Conservation (phyloP, 1,140 invertebrate species). For the Gonatopus flavifemur region DNA sequence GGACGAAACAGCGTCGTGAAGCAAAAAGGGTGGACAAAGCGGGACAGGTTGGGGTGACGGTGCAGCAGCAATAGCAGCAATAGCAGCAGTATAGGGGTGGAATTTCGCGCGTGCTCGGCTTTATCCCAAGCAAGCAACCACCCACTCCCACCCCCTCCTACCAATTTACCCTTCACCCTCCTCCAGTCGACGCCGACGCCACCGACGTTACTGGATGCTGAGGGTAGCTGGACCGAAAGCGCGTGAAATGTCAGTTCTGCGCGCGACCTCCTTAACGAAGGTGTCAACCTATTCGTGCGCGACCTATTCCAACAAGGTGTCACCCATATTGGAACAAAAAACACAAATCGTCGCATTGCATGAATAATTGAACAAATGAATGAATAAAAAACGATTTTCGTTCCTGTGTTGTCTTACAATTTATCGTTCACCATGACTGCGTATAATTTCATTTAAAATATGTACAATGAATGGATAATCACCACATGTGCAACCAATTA, state of each 20-base stretch:
- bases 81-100: slow-evolving; percentile 19
- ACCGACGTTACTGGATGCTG: slow-evolving; percentile 45
- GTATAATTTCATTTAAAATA: no score
- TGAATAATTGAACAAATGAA: no score
- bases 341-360: no score
- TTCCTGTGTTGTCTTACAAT: no score
- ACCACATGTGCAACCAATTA: no score
- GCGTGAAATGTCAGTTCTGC: slow-evolving; percentile 45
- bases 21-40: slow-evolving; percentile 1
- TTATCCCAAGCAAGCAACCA: no score
- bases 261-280: slow-evolving; percentile 43
- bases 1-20: no score
- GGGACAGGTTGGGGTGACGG: slow-evolving; percentile 3
- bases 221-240: slow-evolving; percentile 43
- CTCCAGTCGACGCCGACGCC: slow-evolving; percentile 17
- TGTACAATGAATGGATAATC: no score
- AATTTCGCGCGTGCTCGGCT: slow-evolving; percentile 49
- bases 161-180: slow-evolving; percentile 15
- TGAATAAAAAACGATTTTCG: no score
- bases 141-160: slow-evolving; percentile 15
- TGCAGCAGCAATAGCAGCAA: not conserved
- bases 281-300: slow-evolving; percentile 29
- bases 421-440: no score
- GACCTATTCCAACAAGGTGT: slow-evolving; percentile 21
- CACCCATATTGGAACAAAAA: no score